Base-by-base conservation (phyloP, 2,113 vertebrate species). In the Erythrolamprus reginae region DNA sequence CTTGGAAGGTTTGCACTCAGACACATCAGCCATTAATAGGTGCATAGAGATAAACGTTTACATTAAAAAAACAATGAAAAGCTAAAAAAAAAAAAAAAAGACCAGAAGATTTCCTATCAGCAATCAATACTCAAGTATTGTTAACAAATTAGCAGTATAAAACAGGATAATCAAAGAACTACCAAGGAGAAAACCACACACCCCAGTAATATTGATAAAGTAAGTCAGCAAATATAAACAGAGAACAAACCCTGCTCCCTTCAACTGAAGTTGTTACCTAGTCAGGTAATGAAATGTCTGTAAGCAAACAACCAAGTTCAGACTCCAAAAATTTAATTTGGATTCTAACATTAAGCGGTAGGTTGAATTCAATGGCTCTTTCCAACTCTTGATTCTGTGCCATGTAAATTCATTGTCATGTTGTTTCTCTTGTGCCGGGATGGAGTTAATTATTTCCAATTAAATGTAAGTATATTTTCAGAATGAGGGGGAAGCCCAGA, bases 401-500 rank as follows among this genome's bases (percentile, higher is more conserved):
- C 0, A 4, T 24, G 19, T 12, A 82, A 15, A 53, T 84, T 58
- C 45, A 24, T 84, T 28, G 33, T 87, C 4, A 56, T 47, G 50
- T 52, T 82, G 33, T 90, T 94, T 90, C 51, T 45, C 89, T 21
- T 88, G 87, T 93, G 70, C 86, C 45, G 88, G 42, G 82, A 28
- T 3, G 82, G 90, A 55, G 5, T 90, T 52, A 15, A 89, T 88
- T 19, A 2, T 87, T 92, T 87, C 55, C 55, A 38, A 84, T 28
- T 9, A 26, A 86, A 89, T 82, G 58, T 87, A 92, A 90, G 23
- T 52, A 92, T 88, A 55, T 58, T 90, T 61, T 91, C 0, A 0
- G 91, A 45, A 83, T 87, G 56, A 10, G 45, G 52, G 92, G 70
- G 52, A 86, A 95, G 90, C 55, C 61, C 91, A 90, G 90, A 88